phyloP scores from a whole-genome alignment of 2,797 vertebrate genomes.

The Coracias cyanogaster region DNA sequence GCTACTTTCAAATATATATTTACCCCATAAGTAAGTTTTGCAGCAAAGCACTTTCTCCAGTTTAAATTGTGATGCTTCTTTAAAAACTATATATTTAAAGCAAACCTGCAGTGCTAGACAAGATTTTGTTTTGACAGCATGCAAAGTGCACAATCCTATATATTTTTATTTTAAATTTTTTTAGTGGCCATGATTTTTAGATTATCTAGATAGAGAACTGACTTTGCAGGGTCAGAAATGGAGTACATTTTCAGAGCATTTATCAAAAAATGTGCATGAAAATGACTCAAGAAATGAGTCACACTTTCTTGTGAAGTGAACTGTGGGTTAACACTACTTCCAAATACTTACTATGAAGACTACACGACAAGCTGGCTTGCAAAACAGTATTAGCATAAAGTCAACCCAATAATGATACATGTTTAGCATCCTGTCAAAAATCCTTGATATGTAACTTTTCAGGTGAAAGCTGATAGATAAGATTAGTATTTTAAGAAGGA shows the following conservation, averaged over 20 bases:
- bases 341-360: not conserved
- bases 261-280: not conserved
- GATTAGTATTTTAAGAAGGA: not conserved
- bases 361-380: not conserved
- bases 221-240: not conserved
- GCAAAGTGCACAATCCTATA: not conserved
- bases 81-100: not conserved
- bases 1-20: not conserved
- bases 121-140: not conserved
- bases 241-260: not conserved
- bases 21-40: not conserved
- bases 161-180: not conserved
- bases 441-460: fast-evolving
- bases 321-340: not conserved
- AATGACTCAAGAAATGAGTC: not conserved
- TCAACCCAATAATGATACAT: not conserved
- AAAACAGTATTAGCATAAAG: not conserved
- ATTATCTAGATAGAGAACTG: not conserved
- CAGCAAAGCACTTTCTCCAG: not conserved
- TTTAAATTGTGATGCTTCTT: not conserved
- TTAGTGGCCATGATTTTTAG: not conserved
- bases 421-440: not conserved
- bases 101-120: not conserved
- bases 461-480: not conserved
- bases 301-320: not conserved